Evolutionary conservation across 2,797 vertebrate genomes (phyloP).

Genomic region (Sebastes nivosus): DNA sequence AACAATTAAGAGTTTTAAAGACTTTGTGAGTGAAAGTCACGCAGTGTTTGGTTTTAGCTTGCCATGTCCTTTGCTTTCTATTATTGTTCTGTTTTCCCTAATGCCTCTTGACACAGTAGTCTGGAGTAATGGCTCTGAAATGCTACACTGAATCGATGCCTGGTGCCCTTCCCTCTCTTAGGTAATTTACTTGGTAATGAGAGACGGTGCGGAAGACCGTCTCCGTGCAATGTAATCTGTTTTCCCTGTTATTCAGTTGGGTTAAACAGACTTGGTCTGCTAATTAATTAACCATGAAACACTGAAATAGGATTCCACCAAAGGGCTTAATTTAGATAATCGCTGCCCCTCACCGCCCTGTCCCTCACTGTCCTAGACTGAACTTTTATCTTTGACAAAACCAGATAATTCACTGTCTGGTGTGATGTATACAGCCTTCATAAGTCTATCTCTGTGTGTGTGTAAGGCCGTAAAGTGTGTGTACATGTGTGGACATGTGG

Average conservation of each 20-base stretch:
- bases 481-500: constrained; percentile 16
- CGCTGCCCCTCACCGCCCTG: constrained; percentile 18
- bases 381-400: constrained; percentile 43
- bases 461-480: constrained; percentile 14
- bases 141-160: constrained; percentile 76
- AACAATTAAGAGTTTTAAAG: constrained; percentile 14
- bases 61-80: constrained; percentile 47
- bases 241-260: constrained; percentile 60
- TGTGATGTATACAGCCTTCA: constrained; percentile 8
- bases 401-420: constrained; percentile 17
- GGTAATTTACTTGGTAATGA: constrained; percentile 80
- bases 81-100: constrained; percentile 60
- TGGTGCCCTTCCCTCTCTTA: constrained; percentile 73
- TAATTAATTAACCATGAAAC: constrained; percentile 79
- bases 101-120: constrained; percentile 71
- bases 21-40: constrained; percentile 14
- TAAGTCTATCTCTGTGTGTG: background rate
- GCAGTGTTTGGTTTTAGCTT: constrained; percentile 29
- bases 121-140: constrained; percentile 76
- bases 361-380: background rate
- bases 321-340: constrained; percentile 65
- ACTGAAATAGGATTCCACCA: constrained; percentile 59
- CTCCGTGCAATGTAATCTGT: constrained; percentile 70
- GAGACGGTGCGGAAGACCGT: constrained; percentile 65
- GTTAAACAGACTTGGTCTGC: constrained; percentile 50